A percentile compares a stretch with the other conserved stretches of the same genome.
These are phyloP conservation scores for Hippopotamus amphibius DNA, from an alignment of 2,113 vertebrate genomes.

Conservation along the genomic window DNA sequence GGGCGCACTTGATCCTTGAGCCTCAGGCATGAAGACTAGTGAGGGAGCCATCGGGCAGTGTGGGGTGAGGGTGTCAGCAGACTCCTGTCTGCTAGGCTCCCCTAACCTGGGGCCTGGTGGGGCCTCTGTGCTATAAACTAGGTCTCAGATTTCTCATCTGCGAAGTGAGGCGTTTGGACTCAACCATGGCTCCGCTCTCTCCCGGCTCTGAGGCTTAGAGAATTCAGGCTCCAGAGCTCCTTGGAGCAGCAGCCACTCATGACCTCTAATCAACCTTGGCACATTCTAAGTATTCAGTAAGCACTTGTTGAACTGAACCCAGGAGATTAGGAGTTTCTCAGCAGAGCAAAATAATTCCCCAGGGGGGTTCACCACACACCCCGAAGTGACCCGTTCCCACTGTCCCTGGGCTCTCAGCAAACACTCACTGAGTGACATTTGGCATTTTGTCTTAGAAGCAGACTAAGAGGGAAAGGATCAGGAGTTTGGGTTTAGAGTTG, in stretches of 20 bases:
- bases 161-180: constrained; percentile 22
- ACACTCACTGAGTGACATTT: neutral
- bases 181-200: neutral
- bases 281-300: constrained; percentile 47
- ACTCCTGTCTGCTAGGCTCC: neutral
- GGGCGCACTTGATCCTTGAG: neutral
- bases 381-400: neutral
- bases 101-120: neutral
- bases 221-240: constrained; percentile 10
- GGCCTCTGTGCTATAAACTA: neutral
- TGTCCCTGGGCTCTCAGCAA: neutral
- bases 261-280: constrained; percentile 79
- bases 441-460: neutral
- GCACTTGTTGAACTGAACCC: constrained; percentile 55
- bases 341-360: constrained; percentile 55
- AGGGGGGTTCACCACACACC: neutral
- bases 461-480: neutral
- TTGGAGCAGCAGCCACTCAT: neutral
- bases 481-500: neutral
- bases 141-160: neutral
- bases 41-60: neutral
- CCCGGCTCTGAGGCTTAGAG: neutral
- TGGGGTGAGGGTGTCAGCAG: neutral
- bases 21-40: neutral
- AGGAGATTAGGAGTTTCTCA: constrained; percentile 71